Evolutionary conservation across 2,113 vertebrate genomes (phyloP).

Genomic region (Psophia crepitans): DNA sequence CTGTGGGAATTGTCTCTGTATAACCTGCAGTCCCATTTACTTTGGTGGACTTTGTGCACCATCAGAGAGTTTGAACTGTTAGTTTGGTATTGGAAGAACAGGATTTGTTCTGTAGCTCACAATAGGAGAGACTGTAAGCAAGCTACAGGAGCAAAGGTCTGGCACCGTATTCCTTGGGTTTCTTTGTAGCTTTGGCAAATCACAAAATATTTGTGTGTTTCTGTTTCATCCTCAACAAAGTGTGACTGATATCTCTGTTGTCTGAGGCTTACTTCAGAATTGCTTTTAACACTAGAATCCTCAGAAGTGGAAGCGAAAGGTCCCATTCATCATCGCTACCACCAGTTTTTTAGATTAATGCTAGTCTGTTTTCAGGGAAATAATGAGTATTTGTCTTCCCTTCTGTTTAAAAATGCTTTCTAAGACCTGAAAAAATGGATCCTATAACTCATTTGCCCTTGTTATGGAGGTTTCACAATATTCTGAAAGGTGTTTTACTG

Average conservation of each 20-base stretch:
- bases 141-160: not conserved
- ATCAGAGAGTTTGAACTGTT: not conserved
- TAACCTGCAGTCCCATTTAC: not conserved
- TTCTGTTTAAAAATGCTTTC: not conserved
- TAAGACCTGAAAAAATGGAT: not conserved
- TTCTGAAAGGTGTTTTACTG: not conserved
- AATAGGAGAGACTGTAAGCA: not conserved
- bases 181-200: not conserved
- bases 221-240: not conserved
- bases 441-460: not conserved
- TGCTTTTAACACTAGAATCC: not conserved
- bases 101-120: not conserved
- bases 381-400: not conserved
- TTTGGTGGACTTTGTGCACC: not conserved
- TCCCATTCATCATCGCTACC: not conserved
- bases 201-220: not conserved
- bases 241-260: not conserved
- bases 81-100: not conserved
- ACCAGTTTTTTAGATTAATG: not conserved
- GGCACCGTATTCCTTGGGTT: not conserved
- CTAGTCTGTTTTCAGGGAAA: not conserved
- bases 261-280: not conserved
- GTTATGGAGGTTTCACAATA: not conserved
- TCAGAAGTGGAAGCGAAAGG: not conserved
- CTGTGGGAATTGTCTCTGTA: not conserved